Evolutionary conservation across 2,888 invertebrate species (phyloP), one percentile per base, ranked within the genome.

Genomic region (Neocrepidodera transversa): DNA sequence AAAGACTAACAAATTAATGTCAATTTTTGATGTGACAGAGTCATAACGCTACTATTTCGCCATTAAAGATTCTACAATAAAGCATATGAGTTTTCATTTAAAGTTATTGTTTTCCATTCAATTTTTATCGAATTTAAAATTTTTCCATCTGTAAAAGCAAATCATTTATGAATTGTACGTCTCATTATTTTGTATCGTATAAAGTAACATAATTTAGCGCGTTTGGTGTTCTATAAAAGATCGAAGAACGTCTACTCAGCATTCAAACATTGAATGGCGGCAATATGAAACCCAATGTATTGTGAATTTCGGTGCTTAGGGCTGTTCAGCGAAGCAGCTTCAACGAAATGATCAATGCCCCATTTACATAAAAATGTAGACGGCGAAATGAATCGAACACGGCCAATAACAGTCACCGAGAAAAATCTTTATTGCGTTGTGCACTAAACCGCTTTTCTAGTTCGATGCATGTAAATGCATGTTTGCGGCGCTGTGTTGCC

Each of bases 351-450:
- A 72, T 73, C 72, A 70, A 73, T 73, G 68, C 64, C 57, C 68
- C 64, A 73, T 73, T 73, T 72, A 67, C 71, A 73, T 73, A 69
- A 72, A 72, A 72, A 71, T 69, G 68, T 68, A 66, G 69, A 66
- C 66, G 58, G 63, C 48, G 68, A 68, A 69, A 68, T 70, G 68
- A 69, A 69, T 69, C 60, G 65, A 68, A 69, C 70, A 66, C 63
- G 67, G 67, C 63, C 69, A 70, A 70, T 70, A 70, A 70, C 67
- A 64, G 57, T 60, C 60, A 50, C 51, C 57, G 51, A 47, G 58
- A 52, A 59, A 64, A 58, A 58, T 60, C 60, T 60, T 58, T 52
- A 63, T 35, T 54, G 38, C 55, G 51, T 49, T 55, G 48, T 26
- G 49, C 51, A 40, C 42, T 35, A 26, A 45, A 54, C 53, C 45